Evolutionary conservation across 2,113 vertebrate genomes (phyloP), one percentile per base, ranked within the genome.

Genomic region (Seriola dumerili): DNA sequence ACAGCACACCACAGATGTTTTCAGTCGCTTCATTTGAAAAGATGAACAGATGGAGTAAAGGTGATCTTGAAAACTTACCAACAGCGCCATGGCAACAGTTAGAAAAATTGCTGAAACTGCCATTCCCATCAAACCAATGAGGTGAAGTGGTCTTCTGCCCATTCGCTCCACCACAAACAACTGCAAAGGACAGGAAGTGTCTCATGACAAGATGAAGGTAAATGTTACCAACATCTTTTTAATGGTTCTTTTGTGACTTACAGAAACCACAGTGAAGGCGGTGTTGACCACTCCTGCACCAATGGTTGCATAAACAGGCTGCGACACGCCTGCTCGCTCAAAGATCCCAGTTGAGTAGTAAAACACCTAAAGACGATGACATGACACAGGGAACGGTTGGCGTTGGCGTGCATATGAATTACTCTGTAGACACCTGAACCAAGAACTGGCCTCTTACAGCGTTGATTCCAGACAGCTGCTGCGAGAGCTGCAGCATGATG

Each of bases 291-390:
- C 95, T 0, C 98, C 98, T 0, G 97, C 94, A 50, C 98, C 98
- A 0, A 99, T 98, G 85, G 98, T 99, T 80, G 98, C 98, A 0
- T 99, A 99, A 67, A 99, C 97, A 0, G 98, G 98, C 94, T 99
- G 96, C 64, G 96, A 83, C 69, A 99, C 98, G 0, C 97, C 97
- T 0, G 98, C 94, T 84, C 95, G 97, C 87, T 96, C 92, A 0
- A 99, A 99, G 91, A 99, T 99, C 79, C 94, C 94, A 0, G 98
- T 99, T 0, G 98, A 99, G 72, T 98, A 99, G 91, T 99, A 99
- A 90, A 99, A 99, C 29, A 99, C 96, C 98, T 99, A 46, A 29
- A 68, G n/a, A 70, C 0, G n/a, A 65, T 0, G 16, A 34, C 3
- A 46, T 6, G 8, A 55, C 34, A 83, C 13, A 23, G 52, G 8